phyloP scores from a whole-genome alignment of 2,113 vertebrate genomes.

The Crotalus helleri region DNA sequence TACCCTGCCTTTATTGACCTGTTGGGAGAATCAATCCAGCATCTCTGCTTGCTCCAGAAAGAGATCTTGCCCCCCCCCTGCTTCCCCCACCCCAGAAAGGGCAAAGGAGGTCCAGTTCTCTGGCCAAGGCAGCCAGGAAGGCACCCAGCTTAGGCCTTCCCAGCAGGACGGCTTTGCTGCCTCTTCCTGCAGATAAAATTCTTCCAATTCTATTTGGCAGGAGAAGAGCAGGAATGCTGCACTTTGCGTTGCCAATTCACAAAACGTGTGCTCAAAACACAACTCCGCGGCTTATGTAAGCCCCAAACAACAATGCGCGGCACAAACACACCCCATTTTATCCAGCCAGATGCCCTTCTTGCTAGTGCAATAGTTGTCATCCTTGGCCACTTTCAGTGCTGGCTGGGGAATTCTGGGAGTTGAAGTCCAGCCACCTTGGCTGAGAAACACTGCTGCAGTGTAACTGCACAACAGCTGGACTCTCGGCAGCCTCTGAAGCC shows the following conservation, averaged over 20 bases:
- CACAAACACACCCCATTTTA: background rate
- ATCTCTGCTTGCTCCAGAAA: background rate
- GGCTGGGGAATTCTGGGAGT: background rate
- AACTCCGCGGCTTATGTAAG: background rate
- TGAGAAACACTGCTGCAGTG: background rate
- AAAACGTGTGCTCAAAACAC: background rate
- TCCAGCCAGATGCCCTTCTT: background rate
- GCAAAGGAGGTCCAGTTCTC: background rate
- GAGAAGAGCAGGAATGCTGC: background rate
- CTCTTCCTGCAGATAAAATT: background rate
- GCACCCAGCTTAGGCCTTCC: background rate
- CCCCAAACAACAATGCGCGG: background rate
- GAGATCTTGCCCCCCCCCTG: background rate
- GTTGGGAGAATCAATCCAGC: background rate
- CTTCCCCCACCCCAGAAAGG: background rate
- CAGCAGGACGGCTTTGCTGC: background rate
- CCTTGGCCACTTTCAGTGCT: background rate
- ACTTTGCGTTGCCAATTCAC: background rate
- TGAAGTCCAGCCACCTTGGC: background rate
- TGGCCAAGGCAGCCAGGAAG: background rate
- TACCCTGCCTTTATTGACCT: background rate
- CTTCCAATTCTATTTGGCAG: background rate
- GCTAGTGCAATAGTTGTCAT: fast-evolving
- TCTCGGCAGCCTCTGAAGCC: background rate
- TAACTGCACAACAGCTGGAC: background rate